Evolutionary conservation across 2,888 invertebrate genomes (phyloP), one percentile per base, ranked within the genome.

Genomic region (Merodon equestris): DNA sequence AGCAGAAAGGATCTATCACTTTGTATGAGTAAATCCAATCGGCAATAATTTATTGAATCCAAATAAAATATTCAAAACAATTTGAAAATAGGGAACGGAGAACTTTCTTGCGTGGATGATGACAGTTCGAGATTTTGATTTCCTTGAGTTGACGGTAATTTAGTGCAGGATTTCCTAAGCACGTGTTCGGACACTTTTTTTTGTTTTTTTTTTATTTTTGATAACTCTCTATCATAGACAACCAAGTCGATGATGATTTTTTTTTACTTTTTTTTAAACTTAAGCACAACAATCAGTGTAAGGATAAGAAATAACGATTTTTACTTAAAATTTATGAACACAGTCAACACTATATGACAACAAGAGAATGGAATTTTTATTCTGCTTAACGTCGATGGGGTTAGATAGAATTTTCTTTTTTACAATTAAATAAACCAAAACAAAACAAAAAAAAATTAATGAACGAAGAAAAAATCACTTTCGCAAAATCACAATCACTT

Each of bases 241-340:
- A 71, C 64, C 64, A 47, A 71, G 40, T 36, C 54, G 38, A 51
- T 40, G 10, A 27, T 40, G 40, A 38, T n/a, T 57, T 48, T 63
- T 40, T 50, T 70, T 64, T 54, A 19, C 61, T 60, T 64, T 50
- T 56, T 64, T 58, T 50, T 14, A 56, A 75, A 68, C 48, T 19
- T 60, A 15, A 54, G 18, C 40, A 14, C 19, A 56, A 14, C 42
- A 56, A 44, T 36, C 19, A 64, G 48, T 50, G 9, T n/a, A 40
- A 3, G 40, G 9, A 40, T 40, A 5, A 3, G 9, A 40, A 40
- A n/a, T 40, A n/a, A 40, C 40, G 34, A 34, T 40, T 58, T 50
- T 72, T 40, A 67, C 77, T 77, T 77, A 77, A 67, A 51, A 67
- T 27, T 73, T 73, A 77, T 73, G 77, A 77, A 77, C 77, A 77